phyloP scores from a whole-genome alignment of 2,113 vertebrate species.

The Edolisoma coerulescens region DNA sequence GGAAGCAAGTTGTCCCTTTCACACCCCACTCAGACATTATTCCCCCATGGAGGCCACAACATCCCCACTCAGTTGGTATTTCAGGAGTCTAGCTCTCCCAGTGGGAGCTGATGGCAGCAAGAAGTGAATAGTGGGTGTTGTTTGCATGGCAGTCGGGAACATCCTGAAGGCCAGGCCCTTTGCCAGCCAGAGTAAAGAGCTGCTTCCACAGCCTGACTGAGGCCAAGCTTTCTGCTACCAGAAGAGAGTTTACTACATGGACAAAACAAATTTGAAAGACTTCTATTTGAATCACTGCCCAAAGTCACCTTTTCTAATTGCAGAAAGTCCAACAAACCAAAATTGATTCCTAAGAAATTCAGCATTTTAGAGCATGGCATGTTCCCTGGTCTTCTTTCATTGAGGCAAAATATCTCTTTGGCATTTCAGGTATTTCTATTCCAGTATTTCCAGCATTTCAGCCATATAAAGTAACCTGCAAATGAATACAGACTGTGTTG shows the following conservation, averaged over 20 bases:
- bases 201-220: not conserved
- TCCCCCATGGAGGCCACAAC: not conserved
- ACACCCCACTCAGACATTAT: not conserved
- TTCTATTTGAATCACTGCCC: conserved; percentile 38
- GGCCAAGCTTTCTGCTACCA: not conserved
- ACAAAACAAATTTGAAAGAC: conserved; percentile 33
- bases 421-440: not conserved
- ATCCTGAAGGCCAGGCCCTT: not conserved
- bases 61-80: not conserved
- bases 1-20: not conserved
- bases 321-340: conserved; percentile 19
- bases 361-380: not conserved
- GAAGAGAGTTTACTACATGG: not conserved
- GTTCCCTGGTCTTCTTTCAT: not conserved
- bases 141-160: not conserved
- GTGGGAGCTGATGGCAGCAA: not conserved
- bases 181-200: not conserved
- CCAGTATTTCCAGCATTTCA: not conserved
- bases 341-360: not conserved
- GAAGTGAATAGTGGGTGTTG: not conserved
- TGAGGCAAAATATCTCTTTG: not conserved
- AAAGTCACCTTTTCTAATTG: conserved; percentile 25
- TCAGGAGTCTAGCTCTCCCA: not conserved
- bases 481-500: not conserved
- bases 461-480: not conserved